Evolutionary conservation across 1,140 invertebrate genomes (phyloP), one percentile per base, ranked within the genome.

Genomic region (Dreissena rostriformis): DNA sequence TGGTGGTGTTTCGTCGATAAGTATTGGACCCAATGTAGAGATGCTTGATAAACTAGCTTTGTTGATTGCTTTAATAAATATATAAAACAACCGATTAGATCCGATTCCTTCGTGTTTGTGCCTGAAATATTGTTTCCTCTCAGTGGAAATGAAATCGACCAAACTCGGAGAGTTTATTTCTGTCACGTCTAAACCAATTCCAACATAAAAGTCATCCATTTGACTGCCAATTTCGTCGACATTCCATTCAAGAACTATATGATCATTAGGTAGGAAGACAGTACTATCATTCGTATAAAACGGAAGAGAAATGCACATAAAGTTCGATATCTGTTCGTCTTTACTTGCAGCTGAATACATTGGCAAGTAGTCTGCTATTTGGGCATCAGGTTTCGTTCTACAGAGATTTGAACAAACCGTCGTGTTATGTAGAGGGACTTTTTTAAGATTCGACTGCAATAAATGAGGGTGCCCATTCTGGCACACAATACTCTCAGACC

Each of bases 1-100:
- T 1, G 88, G 88, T 4, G 87, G 82, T 15, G 88, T 88, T 67
- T 87, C 82, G 61, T 89, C 88, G 24, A 88, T 86, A 6, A 89
- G 15, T 14, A 89, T 24, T 14, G 88, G 88, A 15, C 87, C 88
- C 70, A 87, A 26, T 7, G 66, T 67, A 4, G 82, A 52, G 6
- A 72, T 49, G 0, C 61, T 77, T 65, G 70, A 52, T 55, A 87
- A 57, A 15, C 82, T 84, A 39, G 89, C 86, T 74, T 86, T 90
- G 71, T 84, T 90, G 8, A 76, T 70, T 11, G 68, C 71, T 55
- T 77, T 82, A 8, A 90, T 51, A 53, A 90, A 84, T 15, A 88
- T 55, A 72, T 86, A 90, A 61, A 89, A 85, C n/a, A 73, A 29
- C 24, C 53, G 52, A 6, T 80, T 81, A 8, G 73, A 55, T 63